Conservation (phyloP, 2,797 vertebrate genomes). For the Mus caroli region DNA sequence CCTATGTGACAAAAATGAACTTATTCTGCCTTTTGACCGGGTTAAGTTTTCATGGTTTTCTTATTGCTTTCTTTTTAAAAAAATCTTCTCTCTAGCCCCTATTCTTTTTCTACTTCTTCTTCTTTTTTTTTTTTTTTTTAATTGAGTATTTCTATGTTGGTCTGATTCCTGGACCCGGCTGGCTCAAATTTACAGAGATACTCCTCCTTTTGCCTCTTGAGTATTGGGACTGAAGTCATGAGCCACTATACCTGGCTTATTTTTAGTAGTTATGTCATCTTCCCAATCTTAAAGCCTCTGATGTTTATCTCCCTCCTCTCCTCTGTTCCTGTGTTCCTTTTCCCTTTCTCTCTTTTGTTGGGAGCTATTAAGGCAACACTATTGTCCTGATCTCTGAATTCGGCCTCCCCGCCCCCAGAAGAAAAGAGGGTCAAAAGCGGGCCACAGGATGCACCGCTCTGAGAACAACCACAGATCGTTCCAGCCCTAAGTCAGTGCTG, state of each 20-base stretch:
- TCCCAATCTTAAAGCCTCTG: neutral
- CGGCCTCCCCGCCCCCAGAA: no score
- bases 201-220: neutral
- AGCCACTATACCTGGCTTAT: neutral
- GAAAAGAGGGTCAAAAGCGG: no score
- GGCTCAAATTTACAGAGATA: neutral
- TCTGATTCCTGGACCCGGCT: neutral
- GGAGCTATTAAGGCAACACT: no score
- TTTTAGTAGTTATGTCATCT: neutral
- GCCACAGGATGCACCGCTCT: no score
- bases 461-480: no score
- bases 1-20: neutral
- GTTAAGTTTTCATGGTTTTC: neutral
- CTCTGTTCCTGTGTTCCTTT: neutral
- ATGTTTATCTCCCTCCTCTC: neutral
- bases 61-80: neutral
- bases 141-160: neutral
- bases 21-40: conserved; percentile 20
- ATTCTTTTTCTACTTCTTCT: rapidly evolving
- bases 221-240: no score
- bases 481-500: no score
- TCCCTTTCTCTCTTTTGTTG: no score
- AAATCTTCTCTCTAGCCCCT: neutral
- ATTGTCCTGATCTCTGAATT: no score
- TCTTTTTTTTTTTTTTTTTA: neutral